A percentile compares a stretch with the other conserved stretches of the same genome.
Evolutionary conservation across 2,888 invertebrate species (phyloP).

Genomic region (Dicranocentrus wangi): DNA sequence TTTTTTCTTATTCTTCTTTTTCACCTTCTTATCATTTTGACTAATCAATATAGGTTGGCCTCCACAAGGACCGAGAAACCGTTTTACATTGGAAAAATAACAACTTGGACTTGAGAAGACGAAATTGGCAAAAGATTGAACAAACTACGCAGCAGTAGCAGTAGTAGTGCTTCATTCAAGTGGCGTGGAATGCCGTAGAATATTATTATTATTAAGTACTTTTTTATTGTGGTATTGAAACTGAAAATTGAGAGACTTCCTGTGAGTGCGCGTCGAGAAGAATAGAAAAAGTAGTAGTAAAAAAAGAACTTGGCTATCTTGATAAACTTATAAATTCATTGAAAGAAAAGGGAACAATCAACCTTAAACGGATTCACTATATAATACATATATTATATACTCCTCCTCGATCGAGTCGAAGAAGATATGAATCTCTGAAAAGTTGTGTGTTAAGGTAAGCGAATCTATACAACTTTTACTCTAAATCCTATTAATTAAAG

Average conservation of each 20-base stretch:
- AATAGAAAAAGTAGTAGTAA: background rate
- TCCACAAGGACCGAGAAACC: slow-evolving; percentile 39
- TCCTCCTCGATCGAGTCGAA: too few relatives aligned
- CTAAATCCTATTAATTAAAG: background rate
- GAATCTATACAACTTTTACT: slow-evolving; percentile 17
- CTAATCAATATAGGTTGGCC: slow-evolving; percentile 23
- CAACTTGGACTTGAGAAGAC: background rate
- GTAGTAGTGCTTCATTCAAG: background rate
- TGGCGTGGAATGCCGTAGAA: too few relatives aligned
- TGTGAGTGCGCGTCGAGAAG: background rate
- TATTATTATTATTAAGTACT: too few relatives aligned
- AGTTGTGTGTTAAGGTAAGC: slow-evolving; percentile 15
- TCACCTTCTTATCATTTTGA: slow-evolving; percentile 18
- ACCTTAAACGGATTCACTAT: too few relatives aligned
- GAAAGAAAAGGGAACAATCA: too few relatives aligned
- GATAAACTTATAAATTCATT: too few relatives aligned
- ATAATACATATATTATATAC: too few relatives aligned
- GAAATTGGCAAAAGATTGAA: background rate
- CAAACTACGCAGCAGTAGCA: background rate
- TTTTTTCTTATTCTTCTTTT: too few relatives aligned
- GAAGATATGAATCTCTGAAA: too few relatives aligned
- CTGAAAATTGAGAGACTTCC: slow-evolving; percentile 1
- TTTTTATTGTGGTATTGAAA: too few relatives aligned
- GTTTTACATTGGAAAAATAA: slow-evolving; percentile 32
- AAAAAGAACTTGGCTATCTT: too few relatives aligned